Conservation (phyloP, 2,797 vertebrate species). For the Falco novaeseelandiae region DNA sequence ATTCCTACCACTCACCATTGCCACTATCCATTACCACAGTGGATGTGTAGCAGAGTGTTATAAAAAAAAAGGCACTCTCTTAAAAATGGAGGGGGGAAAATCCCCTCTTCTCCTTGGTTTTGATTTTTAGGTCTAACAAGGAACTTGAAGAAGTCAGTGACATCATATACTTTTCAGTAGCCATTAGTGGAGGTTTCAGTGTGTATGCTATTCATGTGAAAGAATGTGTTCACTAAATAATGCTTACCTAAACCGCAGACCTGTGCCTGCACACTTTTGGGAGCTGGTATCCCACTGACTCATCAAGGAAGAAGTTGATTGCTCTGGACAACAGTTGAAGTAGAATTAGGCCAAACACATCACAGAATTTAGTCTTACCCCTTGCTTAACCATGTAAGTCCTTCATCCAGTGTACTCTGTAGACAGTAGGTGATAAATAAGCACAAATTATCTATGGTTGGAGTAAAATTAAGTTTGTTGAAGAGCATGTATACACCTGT, state of each 20-base stretch:
- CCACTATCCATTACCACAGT: not conserved
- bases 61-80: not conserved
- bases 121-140: not conserved
- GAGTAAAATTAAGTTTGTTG: not conserved
- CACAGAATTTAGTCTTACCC: not conserved
- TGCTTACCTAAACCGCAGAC: not conserved
- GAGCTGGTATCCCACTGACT: not conserved
- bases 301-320: not conserved
- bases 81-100: not conserved
- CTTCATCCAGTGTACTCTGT: not conserved
- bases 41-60: not conserved
- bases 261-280: not conserved
- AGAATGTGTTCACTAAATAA: not conserved
- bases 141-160: not conserved
- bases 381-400: not conserved
- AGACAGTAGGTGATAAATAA: not conserved
- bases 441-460: not conserved
- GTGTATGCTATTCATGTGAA: not conserved
- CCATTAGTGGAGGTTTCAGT: not conserved
- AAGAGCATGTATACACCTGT: not conserved
- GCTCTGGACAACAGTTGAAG: not conserved
- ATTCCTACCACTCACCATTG: not conserved
- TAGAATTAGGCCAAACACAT: not conserved
- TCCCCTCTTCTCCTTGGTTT: not conserved
- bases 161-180: not conserved